A percentile compares a stretch with the other conserved stretches of the same genome.
phyloP scores from a whole-genome alignment of 2,113 vertebrate species.

The Pica pica region DNA sequence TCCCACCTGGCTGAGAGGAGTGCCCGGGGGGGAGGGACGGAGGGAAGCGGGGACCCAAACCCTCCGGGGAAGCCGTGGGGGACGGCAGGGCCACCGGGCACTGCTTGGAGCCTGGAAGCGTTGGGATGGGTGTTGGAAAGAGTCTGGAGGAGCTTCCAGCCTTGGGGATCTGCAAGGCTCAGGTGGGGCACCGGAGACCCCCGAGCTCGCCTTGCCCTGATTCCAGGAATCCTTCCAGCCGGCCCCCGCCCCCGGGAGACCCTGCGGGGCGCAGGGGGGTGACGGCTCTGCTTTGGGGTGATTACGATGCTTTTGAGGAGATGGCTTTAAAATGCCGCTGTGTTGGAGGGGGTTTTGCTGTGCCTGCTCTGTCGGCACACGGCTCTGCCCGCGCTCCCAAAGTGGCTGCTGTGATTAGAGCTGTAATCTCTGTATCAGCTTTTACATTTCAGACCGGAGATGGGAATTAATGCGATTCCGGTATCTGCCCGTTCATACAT shows the following conservation, averaged over 20 bases:
- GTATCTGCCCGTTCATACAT: fast-evolving
- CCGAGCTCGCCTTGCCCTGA: not conserved
- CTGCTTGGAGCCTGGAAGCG: not conserved
- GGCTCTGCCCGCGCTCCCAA: not conserved
- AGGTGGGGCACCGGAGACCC: not conserved
- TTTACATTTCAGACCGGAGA: not conserved
- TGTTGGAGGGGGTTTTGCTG: not conserved
- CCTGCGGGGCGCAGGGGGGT: not conserved
- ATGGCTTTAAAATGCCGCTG: not conserved
- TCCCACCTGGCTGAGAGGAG: fast-evolving
- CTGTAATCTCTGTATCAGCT: not conserved
- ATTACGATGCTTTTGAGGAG: fast-evolving
- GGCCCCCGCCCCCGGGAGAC: fast-evolving
- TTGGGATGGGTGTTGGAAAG: not conserved
- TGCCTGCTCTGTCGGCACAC: not conserved
- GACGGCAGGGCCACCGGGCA: not conserved
- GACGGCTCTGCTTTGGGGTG: fast-evolving
- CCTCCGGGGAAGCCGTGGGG: fast-evolving
- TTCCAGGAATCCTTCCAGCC: fast-evolving
- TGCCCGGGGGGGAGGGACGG: not conserved
- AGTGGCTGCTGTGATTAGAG: constrained; percentile 3
- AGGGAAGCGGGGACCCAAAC: no score
- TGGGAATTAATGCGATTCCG: not conserved
- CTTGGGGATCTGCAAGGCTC: not conserved
- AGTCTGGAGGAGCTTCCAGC: not conserved